Base-by-base conservation (phyloP, 2,888 invertebrate species). In the Meta bourneti region DNA sequence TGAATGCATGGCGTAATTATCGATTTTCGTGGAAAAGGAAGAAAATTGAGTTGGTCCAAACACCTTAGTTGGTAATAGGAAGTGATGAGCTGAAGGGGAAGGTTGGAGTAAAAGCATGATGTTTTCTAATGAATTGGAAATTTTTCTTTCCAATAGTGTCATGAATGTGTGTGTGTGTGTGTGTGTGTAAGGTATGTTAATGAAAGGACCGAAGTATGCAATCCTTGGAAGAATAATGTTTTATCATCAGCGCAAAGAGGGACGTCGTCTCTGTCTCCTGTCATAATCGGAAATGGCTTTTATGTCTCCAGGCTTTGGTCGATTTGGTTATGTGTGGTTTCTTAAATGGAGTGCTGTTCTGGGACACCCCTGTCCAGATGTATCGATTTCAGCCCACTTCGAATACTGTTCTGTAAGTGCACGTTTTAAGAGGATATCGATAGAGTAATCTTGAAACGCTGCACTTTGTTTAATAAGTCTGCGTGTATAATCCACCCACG, bases 1-100 rank as follows among this genome's bases (percentile, higher is more conserved):
- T 83, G 78, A 82, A 83, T 77, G 83, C 52, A 83, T 77, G 69
- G 51, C 20, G 78, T 89, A 78, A 83, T 83, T 83, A 89, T 89
- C 72, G 83, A 83, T 89, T 89, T 89, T 49, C n/a, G 54, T 34
- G 19, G 69, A 70, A 71, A 82, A 51, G 81, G 49, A 54, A 61
- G 75, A 69, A 85, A 83, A 72, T 85, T 61, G 84, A 61, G 84
- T 61, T 19, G 78, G 69, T 16, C 20, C 49, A 72, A 51, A 20
- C 77, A 13, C 61, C 74, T 70, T 75, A 48, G 11, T 75, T 89
- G 75, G 61, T 81, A 89, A 82, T 77, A 69, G 72, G 75, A 81
- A 51, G 82, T 19, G 69, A 75, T 70, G 20, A 48, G 19, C 16
- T 52, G 13, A 77, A 19, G 61, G 20, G 75, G 13, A 75, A 11